Evolutionary conservation across 2,113 vertebrate genomes (phyloP), one percentile per base, ranked within the genome.

Genomic region (Nanorana parkeri): DNA sequence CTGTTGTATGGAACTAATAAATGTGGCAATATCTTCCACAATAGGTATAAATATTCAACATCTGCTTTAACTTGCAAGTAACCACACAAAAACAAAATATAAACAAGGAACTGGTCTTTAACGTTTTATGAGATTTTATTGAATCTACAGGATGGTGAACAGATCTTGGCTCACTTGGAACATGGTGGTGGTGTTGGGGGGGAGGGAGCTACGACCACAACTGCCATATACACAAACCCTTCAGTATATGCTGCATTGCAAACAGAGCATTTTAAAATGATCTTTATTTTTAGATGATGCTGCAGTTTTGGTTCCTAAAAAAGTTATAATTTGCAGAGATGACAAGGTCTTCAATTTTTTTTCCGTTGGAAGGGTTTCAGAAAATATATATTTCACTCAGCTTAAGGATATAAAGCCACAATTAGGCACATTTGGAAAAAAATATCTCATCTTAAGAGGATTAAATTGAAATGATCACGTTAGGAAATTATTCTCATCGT

Each of bases 381-480:
- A 67, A 65, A 79, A 68, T 79, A 68, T 79, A 58, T 68, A 58
- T 79, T 68, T 68, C 77, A 21, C 52, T 67, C 65, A 58, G 51
- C n/a, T 66, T 68, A 58, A 79, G 28, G 20, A 58, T 79, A 52
- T 29, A 32, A 79, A 68, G 26, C 77, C 77, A 79, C 77, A 79
- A 79, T 79, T 79, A 68, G 52, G 36, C 21, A 36, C 23, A 68
- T 68, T 79, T 68, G 77, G 65, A 79, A 79, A n/a, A n/a, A n/a
- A 79, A 79, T 79, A 36, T 68, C 77, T 79, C 77, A 78, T 67
- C 63, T 66, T 78, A 55, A 67, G 76, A 58, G 77, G 77, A 79
- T 79, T 68, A 68, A 79, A 67, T 19, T 79, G 21, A 79, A 61
- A 68, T 41, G 47, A 79, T 79, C 65, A 68, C 36, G 52, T 68